These are phyloP conservation scores for Pangasius djambal DNA, from an alignment of 2,797 vertebrate genomes.

Conservation along the genomic window DNA sequence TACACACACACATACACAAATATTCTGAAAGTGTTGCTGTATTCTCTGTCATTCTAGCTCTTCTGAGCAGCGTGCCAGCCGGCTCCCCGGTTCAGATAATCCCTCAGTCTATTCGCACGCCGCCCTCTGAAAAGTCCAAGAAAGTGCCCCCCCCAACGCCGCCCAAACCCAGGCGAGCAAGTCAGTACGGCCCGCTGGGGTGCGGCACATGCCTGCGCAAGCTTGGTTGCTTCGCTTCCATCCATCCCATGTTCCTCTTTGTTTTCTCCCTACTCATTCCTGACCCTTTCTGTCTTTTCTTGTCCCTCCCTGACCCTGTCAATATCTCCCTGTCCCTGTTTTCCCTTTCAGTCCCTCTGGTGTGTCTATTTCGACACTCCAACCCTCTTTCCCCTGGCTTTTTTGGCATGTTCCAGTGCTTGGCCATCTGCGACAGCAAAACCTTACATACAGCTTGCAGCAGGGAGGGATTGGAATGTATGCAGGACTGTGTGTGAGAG, in stretches of 20 bases:
- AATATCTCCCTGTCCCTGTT: conserved; percentile 28
- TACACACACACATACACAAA: conserved; percentile 19
- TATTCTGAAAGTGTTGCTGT: conserved; percentile 51
- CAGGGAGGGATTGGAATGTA: conserved; percentile 48
- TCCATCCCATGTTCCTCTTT: conserved; percentile 19
- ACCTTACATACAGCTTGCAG: conserved; percentile 47
- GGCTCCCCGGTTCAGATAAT: conserved; percentile 76
- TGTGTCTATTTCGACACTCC: conserved; percentile 36
- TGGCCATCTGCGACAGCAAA: conserved; percentile 59
- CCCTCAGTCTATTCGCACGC: conserved; percentile 77
- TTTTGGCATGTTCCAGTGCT: conserved; percentile 74
- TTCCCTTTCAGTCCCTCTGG: conserved; percentile 9
- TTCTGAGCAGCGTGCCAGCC: conserved; percentile 66
- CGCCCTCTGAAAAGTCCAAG: conserved; percentile 79
- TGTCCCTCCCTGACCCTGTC: conserved; percentile 48
- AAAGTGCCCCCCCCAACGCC: conserved; percentile 81
- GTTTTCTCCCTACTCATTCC: background rate
- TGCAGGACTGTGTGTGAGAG: conserved; percentile 20
- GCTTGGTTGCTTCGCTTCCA: conserved; percentile 57
- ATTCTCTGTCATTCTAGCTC: conserved; percentile 72
- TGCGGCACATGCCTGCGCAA: conserved; percentile 67
- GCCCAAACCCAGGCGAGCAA: conserved; percentile 86
- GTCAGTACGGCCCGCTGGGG: conserved; percentile 79
- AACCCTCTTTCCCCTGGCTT: conserved; percentile 55
- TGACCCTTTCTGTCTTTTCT: conserved; percentile 12